phyloP scores from a whole-genome alignment of 2,113 vertebrate genomes.

The Neomonachus schauinslandi region DNA sequence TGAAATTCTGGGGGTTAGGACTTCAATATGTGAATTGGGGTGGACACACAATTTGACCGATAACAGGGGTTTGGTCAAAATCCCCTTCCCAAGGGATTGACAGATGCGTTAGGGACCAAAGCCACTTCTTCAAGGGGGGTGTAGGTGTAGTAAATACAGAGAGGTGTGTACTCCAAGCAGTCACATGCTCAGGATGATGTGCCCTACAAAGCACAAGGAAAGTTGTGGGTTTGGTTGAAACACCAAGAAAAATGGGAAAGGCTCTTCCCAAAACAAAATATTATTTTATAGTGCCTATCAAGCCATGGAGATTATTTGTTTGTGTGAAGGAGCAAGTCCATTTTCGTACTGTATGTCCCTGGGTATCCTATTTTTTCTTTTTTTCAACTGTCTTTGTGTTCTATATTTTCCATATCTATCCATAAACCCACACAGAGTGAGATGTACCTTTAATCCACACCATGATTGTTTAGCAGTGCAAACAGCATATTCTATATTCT shows the following conservation, averaged over 20 bases:
- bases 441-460: neutral
- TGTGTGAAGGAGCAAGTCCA: neutral
- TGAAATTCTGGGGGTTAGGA: neutral
- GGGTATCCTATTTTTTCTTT: neutral
- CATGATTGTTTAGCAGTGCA: neutral
- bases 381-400: neutral
- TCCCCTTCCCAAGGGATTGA: neutral
- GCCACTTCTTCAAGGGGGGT: neutral
- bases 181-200: neutral
- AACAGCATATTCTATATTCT: neutral
- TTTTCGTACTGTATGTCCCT: neutral
- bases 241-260: neutral
- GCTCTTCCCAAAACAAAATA: neutral
- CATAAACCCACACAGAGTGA: neutral
- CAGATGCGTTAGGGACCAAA: neutral
- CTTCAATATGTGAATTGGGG: neutral
- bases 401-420: conserved; percentile 1
- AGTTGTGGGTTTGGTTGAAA: neutral
- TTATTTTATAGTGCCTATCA: neutral
- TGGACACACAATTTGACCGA: too few relatives aligned
- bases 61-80: neutral
- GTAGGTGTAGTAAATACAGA: neutral
- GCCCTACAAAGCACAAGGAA: neutral
- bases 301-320: neutral
- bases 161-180: neutral